Evolutionary conservation across 2,888 invertebrate genomes (phyloP).

Genomic region (Automeris io): DNA sequence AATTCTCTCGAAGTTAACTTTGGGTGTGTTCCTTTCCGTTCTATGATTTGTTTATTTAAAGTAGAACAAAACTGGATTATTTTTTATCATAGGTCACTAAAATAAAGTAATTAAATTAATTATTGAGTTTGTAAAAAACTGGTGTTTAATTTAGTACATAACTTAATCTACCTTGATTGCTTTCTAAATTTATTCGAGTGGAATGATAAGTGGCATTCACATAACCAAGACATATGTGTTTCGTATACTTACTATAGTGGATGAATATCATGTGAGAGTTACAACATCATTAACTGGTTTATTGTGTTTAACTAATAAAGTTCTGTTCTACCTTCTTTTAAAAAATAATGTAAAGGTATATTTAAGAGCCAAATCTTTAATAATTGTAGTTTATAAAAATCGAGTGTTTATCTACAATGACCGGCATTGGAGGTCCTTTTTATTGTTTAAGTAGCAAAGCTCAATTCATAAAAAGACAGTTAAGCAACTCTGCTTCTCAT

Average conservation of each 20-base stretch:
- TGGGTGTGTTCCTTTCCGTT: no score
- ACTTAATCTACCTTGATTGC: conserved; percentile 40
- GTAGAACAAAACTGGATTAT: no score
- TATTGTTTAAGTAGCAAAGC: no score
- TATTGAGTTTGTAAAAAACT: conserved; percentile 21
- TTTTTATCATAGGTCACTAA: no score
- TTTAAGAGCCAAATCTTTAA: neutral
- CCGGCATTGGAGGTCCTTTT: no score
- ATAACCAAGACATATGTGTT: conserved; percentile 36
- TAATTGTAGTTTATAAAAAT: no score
- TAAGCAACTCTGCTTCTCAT: no score
- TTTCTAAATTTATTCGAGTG: conserved; percentile 47
- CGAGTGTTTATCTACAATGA: no score
- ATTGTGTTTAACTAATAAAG: conserved; percentile 18
- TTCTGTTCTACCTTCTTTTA: conserved; percentile 1
- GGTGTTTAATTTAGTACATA: conserved; percentile 34
- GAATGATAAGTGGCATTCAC: conserved; percentile 40
- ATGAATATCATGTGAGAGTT: conserved; percentile 46
- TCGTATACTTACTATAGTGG: conserved; percentile 24
- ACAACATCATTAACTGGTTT: conserved; percentile 55
- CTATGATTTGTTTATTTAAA: no score
- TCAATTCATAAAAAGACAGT: no score
- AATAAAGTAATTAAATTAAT: conserved; percentile 26
- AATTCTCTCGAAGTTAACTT: no score
- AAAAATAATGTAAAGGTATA: neutral